Conservation (phyloP, 37 sponge, comb jelly and placozoan species). For the Spongia lamella region DNA sequence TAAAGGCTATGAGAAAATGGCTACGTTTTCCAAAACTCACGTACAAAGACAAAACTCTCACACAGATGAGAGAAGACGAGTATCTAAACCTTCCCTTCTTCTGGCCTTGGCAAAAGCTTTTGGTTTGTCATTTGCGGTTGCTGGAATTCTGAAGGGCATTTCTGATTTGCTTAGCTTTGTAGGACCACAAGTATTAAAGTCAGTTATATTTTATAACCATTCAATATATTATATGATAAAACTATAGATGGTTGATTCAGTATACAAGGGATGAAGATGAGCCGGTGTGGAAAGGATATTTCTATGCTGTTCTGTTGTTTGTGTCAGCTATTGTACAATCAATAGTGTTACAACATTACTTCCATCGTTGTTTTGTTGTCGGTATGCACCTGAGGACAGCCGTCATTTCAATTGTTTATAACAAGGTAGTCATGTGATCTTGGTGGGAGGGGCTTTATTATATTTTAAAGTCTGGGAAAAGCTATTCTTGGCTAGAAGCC, state of each 20-base stretch:
- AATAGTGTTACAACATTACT: conserved; percentile 79
- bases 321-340: conserved; percentile 64
- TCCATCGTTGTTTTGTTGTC: conserved; percentile 46
- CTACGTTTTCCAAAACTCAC: background rate
- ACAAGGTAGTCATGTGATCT: conserved; percentile 58
- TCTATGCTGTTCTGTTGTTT: conserved; percentile 74
- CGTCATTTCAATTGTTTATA: conserved; percentile 82
- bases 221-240: background rate
- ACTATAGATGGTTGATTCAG: conserved; percentile 52
- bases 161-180: conserved; percentile 74
- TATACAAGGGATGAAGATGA: conserved; percentile 31
- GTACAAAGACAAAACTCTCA: no score
- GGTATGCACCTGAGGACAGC: conserved; percentile 81
- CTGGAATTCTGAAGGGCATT: conserved; percentile 69
- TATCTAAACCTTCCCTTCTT: conserved; percentile 64
- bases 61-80: no score
- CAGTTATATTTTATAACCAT: background rate
- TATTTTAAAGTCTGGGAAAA: no score
- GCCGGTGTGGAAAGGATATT: conserved; percentile 71
- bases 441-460: no score
- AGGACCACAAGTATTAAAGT: conserved; percentile 87
- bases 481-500: no score
- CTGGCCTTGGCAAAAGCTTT: conserved; percentile 66
- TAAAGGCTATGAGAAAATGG: no score
- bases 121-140: conserved; percentile 50